Percentiles rank a stretch among this genome's conserved stretches.
These are phyloP conservation scores for Sylvia borin DNA, from an alignment of 2,797 vertebrate species.

Conservation along the genomic window DNA sequence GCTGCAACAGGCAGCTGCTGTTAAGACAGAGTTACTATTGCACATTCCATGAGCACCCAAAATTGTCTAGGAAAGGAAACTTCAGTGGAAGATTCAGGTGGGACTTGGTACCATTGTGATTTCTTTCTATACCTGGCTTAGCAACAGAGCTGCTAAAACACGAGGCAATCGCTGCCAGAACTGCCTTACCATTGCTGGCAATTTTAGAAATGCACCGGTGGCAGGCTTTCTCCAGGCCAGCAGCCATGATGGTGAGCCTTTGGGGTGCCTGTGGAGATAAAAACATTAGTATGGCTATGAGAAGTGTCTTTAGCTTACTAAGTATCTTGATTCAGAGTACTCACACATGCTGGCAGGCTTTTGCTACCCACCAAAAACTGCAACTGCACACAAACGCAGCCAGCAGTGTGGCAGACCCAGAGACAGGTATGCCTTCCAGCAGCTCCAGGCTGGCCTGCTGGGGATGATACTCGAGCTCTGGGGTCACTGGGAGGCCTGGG, in stretches of 20 bases:
- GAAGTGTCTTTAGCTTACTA: neutral
- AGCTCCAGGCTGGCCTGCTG: neutral
- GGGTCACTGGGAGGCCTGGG: neutral
- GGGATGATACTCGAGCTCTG: neutral
- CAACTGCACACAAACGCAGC: neutral
- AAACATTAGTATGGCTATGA: neutral
- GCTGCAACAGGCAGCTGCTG: neutral
- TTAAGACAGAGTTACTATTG: neutral
- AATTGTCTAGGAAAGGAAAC: neutral
- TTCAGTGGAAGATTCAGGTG: neutral
- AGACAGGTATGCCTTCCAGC: neutral
- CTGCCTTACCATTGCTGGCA: slow-evolving; percentile 74
- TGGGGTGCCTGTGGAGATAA: neutral
- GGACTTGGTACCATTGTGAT: neutral
- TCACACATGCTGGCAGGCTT: neutral
- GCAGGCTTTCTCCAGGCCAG: slow-evolving; percentile 73
- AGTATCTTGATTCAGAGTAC: neutral
- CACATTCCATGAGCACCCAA: neutral
- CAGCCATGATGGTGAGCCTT: slow-evolving; percentile 45
- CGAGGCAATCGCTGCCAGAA: neutral
- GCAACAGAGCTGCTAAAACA: neutral
- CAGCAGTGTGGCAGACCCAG: neutral
- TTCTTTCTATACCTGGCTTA: neutral
- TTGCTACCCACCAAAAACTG: neutral
- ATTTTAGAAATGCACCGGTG: slow-evolving; percentile 73